These are phyloP conservation scores for Miltochrista miniata DNA, from an alignment of 2,888 invertebrate species.

Conservation along the genomic window DNA sequence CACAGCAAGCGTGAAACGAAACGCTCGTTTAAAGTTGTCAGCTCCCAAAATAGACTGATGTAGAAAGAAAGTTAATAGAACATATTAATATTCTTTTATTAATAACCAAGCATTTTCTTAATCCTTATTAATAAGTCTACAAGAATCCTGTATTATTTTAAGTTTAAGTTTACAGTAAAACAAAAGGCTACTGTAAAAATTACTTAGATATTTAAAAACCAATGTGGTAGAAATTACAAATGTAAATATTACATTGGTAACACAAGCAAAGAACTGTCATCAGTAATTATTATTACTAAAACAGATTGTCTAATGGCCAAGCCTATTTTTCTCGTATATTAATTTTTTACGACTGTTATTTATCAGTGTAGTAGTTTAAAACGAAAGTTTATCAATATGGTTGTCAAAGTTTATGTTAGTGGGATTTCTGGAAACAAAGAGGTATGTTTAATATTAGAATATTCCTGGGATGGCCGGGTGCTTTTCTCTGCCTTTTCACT, in stretches of 20 bases:
- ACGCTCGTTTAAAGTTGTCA: constrained; percentile 20
- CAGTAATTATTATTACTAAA: constrained; percentile 65
- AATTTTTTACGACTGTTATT: constrained; percentile 58
- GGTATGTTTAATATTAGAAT: constrained; percentile 86
- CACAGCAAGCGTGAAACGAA: constrained; percentile 13
- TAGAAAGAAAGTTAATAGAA: too few relatives aligned
- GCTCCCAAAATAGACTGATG: too few relatives aligned
- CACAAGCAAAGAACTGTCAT: constrained; percentile 45
- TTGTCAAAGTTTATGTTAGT: constrained; percentile 95
- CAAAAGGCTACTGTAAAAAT: too few relatives aligned
- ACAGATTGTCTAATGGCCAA: constrained; percentile 77
- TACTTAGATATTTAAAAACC: too few relatives aligned
- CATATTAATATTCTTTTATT: too few relatives aligned
- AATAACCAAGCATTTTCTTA: too few relatives aligned
- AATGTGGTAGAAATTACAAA: neutral
- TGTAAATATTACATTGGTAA: constrained; percentile 24
- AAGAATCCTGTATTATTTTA: too few relatives aligned
- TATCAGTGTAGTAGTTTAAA: constrained; percentile 52
- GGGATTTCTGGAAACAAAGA: constrained; percentile 97
- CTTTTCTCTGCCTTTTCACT: constrained; percentile 60
- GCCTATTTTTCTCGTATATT: constrained; percentile 74
- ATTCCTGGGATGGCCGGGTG: constrained; percentile 67
- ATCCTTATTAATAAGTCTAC: too few relatives aligned
- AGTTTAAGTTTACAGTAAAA: too few relatives aligned
- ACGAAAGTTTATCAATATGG: constrained; percentile 84